A percentile compares a stretch with the other conserved stretches of the same genome.
Evolutionary conservation across 2,797 vertebrate genomes (phyloP).

Genomic region (Etheostoma perlongum): DNA sequence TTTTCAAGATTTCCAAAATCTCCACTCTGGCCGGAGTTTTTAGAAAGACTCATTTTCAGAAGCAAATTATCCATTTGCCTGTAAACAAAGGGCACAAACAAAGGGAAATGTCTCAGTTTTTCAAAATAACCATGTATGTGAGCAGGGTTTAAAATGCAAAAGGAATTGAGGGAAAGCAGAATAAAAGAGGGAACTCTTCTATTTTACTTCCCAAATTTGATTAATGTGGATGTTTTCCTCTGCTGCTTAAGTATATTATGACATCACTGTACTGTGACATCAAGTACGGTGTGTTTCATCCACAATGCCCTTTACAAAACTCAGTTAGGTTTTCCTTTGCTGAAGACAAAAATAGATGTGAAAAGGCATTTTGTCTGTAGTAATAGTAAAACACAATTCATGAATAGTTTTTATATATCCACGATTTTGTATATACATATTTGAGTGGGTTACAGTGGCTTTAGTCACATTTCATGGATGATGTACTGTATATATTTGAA

Average conservation of each 20-base stretch:
- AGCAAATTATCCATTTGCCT: too few species aligned
- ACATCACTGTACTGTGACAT: slow-evolving; percentile 48
- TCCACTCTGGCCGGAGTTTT: too few species aligned
- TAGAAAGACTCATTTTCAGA: too few species aligned
- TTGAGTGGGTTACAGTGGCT: not conserved
- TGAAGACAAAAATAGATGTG: not conserved
- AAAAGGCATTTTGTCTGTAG: not conserved
- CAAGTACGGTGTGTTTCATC: slow-evolving; percentile 18
- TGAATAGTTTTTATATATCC: not conserved
- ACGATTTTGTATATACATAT: not conserved
- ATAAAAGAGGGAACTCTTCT: slow-evolving; percentile 30
- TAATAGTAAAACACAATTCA: not conserved
- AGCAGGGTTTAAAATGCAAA: too few species aligned
- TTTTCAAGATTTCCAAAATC: too few species aligned
- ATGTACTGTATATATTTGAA: not conserved
- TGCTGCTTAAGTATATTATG: slow-evolving; percentile 29
- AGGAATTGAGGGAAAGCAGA: not conserved
- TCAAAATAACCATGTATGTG: too few species aligned
- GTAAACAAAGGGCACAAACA: too few species aligned
- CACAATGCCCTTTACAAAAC: not conserved
- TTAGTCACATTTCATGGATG: not conserved
- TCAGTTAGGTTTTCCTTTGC: not conserved
- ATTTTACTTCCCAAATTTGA: slow-evolving; percentile 45
- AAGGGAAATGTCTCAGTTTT: too few species aligned
- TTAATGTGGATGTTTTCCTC: slow-evolving; percentile 37